Evolutionary conservation across 2,113 vertebrate species (phyloP).

Genomic region (Burhinus oedicnemus): DNA sequence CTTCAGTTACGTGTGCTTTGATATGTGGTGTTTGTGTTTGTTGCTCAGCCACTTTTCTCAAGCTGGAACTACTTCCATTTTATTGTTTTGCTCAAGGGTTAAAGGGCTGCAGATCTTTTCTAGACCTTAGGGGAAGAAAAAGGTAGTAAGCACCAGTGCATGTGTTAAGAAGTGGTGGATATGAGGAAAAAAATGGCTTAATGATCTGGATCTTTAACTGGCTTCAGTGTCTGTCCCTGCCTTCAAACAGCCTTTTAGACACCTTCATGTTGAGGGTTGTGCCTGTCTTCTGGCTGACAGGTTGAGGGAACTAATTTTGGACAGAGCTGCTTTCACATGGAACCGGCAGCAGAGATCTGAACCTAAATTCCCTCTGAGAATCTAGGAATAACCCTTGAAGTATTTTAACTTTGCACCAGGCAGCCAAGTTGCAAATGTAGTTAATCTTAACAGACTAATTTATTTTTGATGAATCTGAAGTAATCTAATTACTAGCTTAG

Average conservation of each 20-base stretch:
- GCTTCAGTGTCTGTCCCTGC: not conserved
- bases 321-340: not conserved
- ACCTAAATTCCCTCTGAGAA: not conserved
- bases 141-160: not conserved
- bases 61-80: not conserved
- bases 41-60: not conserved
- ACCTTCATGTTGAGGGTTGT: not conserved
- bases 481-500: not conserved
- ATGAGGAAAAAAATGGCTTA: too few species aligned
- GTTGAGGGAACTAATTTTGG: not conserved
- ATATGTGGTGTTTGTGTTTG: not conserved
- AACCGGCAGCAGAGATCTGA: not conserved
- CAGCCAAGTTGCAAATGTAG: not conserved
- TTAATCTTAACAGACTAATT: slow-evolving; percentile 8
- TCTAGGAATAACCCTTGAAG: not conserved
- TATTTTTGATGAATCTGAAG: not conserved
- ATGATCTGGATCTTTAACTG: not conserved
- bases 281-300: not conserved
- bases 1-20: not conserved
- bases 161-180: not conserved
- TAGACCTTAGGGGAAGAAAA: not conserved
- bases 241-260: not conserved
- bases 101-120: not conserved
- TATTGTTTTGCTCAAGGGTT: not conserved
- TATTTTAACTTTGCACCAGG: not conserved